Conservation (phyloP, 2,888 invertebrate species). For the Empis stercorea region DNA sequence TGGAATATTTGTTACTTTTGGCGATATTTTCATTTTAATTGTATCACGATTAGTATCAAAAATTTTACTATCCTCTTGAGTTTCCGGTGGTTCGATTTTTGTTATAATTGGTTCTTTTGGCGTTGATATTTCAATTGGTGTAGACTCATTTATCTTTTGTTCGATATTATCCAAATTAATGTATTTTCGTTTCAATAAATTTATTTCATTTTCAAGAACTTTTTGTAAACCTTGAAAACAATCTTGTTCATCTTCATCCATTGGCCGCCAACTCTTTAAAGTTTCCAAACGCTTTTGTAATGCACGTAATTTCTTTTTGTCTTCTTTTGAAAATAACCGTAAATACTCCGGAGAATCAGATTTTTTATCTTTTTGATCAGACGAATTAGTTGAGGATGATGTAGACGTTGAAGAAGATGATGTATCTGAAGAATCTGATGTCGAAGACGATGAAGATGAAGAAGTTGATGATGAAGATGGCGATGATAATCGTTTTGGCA, state of each 20-base stretch:
- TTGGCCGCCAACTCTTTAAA: slow-evolving; percentile 5
- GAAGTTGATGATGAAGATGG: no score
- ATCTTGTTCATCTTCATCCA: slow-evolving; percentile 10
- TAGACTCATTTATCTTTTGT: neutral
- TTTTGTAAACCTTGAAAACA: slow-evolving; percentile 10
- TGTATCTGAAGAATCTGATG: slow-evolving; percentile 9
- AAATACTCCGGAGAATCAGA: neutral
- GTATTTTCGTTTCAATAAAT: slow-evolving; percentile 8
- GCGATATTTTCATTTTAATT: slow-evolving; percentile 31
- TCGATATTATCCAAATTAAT: neutral
- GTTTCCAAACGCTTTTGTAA: slow-evolving; percentile 8
- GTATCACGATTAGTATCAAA: slow-evolving; percentile 32
- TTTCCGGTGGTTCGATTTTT: neutral
- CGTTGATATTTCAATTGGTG: neutral
- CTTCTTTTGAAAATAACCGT: slow-evolving; percentile 1
- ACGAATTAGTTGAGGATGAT: neutral
- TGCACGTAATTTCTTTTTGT: slow-evolving; percentile 6
- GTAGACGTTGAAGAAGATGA: slow-evolving; percentile 2
- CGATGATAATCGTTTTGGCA: no score
- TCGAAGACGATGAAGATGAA: neutral
- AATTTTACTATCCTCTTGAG: slow-evolving; percentile 22
- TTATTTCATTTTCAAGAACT: slow-evolving; percentile 9
- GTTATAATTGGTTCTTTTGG: neutral
- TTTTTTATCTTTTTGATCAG: neutral
- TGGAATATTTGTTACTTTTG: slow-evolving; percentile 5